phyloP scores from a whole-genome alignment of 2,888 invertebrate species.

The Epistrophe grossulariae region DNA sequence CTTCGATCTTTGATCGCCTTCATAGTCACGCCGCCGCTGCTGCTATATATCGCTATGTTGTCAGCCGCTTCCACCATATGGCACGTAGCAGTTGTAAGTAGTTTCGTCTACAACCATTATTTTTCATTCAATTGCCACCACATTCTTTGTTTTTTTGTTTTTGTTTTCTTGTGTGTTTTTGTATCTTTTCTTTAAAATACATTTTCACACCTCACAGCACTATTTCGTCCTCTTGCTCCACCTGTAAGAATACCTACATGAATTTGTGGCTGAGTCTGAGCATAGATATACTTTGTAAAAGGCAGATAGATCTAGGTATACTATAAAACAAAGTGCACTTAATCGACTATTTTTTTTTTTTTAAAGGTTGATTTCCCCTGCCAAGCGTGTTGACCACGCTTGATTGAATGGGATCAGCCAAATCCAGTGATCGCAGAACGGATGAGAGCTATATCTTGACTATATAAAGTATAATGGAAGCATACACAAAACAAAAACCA shows the following conservation, averaged over 20 bases:
- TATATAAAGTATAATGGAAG: constrained; percentile 20
- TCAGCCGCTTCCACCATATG: constrained; percentile 50
- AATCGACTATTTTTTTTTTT: constrained; percentile 73
- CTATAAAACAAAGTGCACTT: constrained; percentile 62
- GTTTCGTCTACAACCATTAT: constrained; percentile 55
- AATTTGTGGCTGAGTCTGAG: neutral
- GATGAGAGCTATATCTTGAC: constrained; percentile 48
- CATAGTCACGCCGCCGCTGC: constrained; percentile 48
- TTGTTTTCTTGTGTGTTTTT: constrained; percentile 5
- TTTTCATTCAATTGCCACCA: constrained; percentile 59
- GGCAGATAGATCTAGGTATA: neutral
- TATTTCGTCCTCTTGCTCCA: constrained; percentile 35
- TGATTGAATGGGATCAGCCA: constrained; percentile 75
- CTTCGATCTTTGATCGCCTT: constrained; percentile 70
- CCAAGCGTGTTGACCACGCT: constrained; percentile 71
- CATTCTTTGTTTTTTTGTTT: constrained; percentile 61
- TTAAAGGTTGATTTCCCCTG: constrained; percentile 56
- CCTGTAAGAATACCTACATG: constrained; percentile 40
- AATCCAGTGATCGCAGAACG: constrained; percentile 46
- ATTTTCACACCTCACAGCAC: constrained; percentile 72
- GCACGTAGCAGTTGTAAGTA: constrained; percentile 65
- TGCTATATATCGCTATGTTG: neutral
- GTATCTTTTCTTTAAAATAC: constrained; percentile 45
- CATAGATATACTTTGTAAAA: constrained; percentile 6
- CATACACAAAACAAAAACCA: constrained; percentile 9